These are phyloP conservation scores for Harpagoxenus sublaevis DNA, from an alignment of 2,888 invertebrate genomes.

Conservation along the genomic window DNA sequence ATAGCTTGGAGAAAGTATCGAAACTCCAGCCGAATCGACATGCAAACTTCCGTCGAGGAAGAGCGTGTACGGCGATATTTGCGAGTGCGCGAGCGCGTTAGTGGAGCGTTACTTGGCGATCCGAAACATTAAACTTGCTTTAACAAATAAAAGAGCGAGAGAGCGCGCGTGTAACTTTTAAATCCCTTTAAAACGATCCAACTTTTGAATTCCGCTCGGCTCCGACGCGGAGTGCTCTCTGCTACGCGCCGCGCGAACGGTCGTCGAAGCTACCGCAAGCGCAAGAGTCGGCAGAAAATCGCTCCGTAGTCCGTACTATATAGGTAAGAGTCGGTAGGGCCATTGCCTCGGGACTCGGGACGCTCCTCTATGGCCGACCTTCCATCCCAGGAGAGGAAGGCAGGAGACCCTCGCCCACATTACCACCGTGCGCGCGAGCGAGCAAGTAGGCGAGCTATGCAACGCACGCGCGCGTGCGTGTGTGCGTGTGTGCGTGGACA, in stretches of 20 bases:
- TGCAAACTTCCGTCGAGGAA: constrained; percentile 13
- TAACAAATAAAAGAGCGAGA: constrained; percentile 37
- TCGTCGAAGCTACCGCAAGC: constrained; percentile 25
- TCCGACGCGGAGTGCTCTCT: constrained; percentile 26
- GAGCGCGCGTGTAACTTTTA: constrained; percentile 39
- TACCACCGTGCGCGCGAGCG: constrained; percentile 5
- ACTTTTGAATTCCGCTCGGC: constrained; percentile 38
- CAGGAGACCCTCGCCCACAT: constrained; percentile 43
- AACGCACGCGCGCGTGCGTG: constrained; percentile 2
- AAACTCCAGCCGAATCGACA: constrained; percentile 12
- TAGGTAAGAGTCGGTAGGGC: not conserved
- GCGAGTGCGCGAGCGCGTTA: constrained; percentile 40
- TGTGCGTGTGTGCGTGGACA: constrained; percentile 72
- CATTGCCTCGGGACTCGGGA: constrained; percentile 43
- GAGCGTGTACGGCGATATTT: constrained; percentile 20
- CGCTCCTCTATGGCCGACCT: constrained; percentile 29
- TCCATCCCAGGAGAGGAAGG: constrained; percentile 16
- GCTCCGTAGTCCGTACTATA: constrained; percentile 3
- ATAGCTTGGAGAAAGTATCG: constrained; percentile 18
- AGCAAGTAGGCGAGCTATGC: constrained; percentile 19
- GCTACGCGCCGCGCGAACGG: not conserved
- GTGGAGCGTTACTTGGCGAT: constrained; percentile 21
- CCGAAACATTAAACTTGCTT: constrained; percentile 48
- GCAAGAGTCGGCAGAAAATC: constrained; percentile 40
- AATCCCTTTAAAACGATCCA: constrained; percentile 45